Evolutionary conservation across 35 echinoderm and acorn worm species (phyloP), one percentile per base, ranked within the genome.

Genomic region (Amphiura filiformis): DNA sequence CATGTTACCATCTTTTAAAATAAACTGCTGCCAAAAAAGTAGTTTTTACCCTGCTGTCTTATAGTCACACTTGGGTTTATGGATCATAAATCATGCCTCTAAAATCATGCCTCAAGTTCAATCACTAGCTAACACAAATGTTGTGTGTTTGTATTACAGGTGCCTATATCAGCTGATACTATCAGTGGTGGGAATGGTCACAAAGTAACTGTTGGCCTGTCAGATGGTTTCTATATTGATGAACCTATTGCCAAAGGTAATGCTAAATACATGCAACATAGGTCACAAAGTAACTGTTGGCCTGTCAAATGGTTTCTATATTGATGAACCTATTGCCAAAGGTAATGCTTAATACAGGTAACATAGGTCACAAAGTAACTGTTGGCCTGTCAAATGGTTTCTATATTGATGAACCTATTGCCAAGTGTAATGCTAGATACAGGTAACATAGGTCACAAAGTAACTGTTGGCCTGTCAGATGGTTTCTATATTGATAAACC

Each of bases 111-210:
- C n/a, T n/a, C n/a, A n/a, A n/a, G n/a, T n/a, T n/a, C n/a, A n/a
- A n/a, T n/a, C n/a, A n/a, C n/a, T n/a, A n/a, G n/a, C n/a, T n/a
- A n/a, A n/a, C n/a, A 47, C 52, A 32, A 31, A 83, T 85, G 56
- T 65, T 64, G 56, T 56, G 20, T 70, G 31, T 65, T 37, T 70
- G 26, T 31, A 14, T 88, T 78, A 7, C 30, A 95, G 94, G 77
- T 96, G 35, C 90, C 94, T 75, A 39, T 82, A 18, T 32, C 76
- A 22, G 90, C 86, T 13, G 31, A 86, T 44, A 38, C 78, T n/a
- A 97, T 97, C 13, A 64, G 86, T 82, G 91, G 91, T 49, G 95
- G 95, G 5, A 97, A 93, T 78, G 92, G 92, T 4, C 95, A 97
- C 76, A 85, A 93, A 31, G 95, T 97, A 15, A 97, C 95, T 0